phyloP scores from a whole-genome alignment of 2,797 vertebrate species.

The Cynopterus sphinx region DNA sequence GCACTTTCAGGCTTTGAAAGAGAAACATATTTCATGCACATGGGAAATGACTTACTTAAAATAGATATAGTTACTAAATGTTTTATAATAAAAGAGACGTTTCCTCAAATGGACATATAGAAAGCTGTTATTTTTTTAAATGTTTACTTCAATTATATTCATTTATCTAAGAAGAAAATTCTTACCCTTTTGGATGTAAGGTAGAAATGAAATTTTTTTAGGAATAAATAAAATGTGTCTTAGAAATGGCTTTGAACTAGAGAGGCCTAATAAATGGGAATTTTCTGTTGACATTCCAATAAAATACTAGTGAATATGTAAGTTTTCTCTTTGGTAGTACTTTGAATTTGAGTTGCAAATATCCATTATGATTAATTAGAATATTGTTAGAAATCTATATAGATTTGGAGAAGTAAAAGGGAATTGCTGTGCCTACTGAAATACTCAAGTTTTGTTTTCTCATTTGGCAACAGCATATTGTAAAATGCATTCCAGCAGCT shows the following conservation, averaged over 20 bases:
- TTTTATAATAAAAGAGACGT: neutral
- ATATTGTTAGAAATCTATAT: neutral
- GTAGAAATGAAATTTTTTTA: neutral
- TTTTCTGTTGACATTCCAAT: neutral
- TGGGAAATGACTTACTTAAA: neutral
- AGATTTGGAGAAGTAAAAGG: neutral
- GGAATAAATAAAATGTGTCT: neutral
- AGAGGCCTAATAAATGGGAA: neutral
- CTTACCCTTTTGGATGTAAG: neutral
- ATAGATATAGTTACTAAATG: neutral
- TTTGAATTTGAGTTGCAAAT: conserved; percentile 20
- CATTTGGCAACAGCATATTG: neutral
- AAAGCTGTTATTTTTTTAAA: neutral
- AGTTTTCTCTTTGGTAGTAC: neutral
- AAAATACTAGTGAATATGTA: neutral
- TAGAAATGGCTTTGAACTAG: neutral
- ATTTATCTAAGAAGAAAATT: neutral
- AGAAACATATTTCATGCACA: neutral
- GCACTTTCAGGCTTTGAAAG: neutral
- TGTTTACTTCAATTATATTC: neutral
- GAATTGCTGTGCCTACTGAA: neutral
- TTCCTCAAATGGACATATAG: neutral
- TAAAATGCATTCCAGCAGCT: neutral
- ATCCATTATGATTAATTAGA: neutral
- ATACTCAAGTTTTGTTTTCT: neutral